Evolutionary conservation across 2,888 invertebrate species (phyloP).

Genomic region (Chrysomela aeneicollis): DNA sequence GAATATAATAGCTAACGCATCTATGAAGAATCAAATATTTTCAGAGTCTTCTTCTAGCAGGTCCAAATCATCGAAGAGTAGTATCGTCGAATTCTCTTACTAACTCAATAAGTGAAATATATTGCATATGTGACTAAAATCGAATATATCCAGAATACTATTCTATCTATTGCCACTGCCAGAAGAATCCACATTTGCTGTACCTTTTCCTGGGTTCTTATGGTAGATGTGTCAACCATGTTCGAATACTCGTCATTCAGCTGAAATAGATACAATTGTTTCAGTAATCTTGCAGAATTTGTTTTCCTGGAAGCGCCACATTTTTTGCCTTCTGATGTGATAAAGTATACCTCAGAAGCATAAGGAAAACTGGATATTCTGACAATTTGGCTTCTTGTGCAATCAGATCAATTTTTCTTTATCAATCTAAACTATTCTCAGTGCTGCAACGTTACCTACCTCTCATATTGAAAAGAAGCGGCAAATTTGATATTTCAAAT

Average conservation of each 20-base stretch:
- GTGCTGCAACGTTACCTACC: too few relatives aligned
- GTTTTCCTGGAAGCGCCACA: too few relatives aligned
- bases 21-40: conserved; percentile 51
- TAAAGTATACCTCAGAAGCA: too few relatives aligned
- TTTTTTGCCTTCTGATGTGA: too few relatives aligned
- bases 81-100: conserved; percentile 48
- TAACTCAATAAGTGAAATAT: conserved; percentile 20
- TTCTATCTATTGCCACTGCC: conserved; percentile 53
- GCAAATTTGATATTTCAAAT: too few relatives aligned
- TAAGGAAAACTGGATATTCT: too few relatives aligned
- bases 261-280: conserved; percentile 46
- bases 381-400: too few relatives aligned
- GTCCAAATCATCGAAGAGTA: conserved; percentile 54
- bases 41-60: conserved; percentile 53
- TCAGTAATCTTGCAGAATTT: too few relatives aligned
- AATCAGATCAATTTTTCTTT: too few relatives aligned
- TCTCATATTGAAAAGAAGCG: too few relatives aligned
- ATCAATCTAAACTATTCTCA: too few relatives aligned
- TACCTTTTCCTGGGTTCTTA: conserved; percentile 34
- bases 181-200: conserved; percentile 55
- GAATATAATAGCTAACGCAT: conserved; percentile 50
- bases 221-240: conserved; percentile 38
- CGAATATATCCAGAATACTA: conserved; percentile 51
- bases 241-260: conserved; percentile 51
- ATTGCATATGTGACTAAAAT: conserved; percentile 44